A percentile compares a stretch with the other conserved stretches of the same genome.
Evolutionary conservation across 2,113 vertebrate species (phyloP).

Genomic region (Callopanchax toddi): DNA sequence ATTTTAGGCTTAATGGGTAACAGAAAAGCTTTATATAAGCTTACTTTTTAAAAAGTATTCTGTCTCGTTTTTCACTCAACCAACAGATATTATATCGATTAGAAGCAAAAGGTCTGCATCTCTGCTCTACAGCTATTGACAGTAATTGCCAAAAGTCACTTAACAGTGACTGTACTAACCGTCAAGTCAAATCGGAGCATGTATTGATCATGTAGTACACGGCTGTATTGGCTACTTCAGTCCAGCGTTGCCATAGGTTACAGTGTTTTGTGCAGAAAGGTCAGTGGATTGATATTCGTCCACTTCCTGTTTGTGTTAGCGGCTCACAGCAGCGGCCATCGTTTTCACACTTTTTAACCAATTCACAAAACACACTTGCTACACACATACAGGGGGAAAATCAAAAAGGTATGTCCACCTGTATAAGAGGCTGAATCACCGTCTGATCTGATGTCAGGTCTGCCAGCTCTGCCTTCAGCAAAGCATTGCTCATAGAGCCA

Average conservation of each 20-base stretch:
- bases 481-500: constrained; percentile 22
- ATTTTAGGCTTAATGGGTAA: neutral
- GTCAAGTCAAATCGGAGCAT: neutral
- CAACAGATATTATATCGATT: neutral
- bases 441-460: constrained; percentile 49
- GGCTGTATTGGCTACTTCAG: neutral
- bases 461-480: constrained; percentile 39
- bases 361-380: neutral
- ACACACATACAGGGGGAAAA: constrained; percentile 30
- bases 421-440: constrained; percentile 37
- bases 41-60: neutral
- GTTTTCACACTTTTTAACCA: constrained; percentile 13
- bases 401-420: constrained; percentile 43
- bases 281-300: constrained; percentile 28
- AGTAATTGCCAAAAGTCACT: neutral
- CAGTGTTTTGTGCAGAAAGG: constrained; percentile 32
- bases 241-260: constrained; percentile 14
- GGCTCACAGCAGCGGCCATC: constrained; percentile 20
- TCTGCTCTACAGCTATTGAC: neutral
- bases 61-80: neutral
- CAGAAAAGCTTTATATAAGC: neutral
- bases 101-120: neutral
- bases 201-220: neutral
- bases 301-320: neutral
- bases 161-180: neutral